Evolutionary conservation across 2,888 invertebrate species (phyloP).

Genomic region (Drosophila borborema): DNA sequence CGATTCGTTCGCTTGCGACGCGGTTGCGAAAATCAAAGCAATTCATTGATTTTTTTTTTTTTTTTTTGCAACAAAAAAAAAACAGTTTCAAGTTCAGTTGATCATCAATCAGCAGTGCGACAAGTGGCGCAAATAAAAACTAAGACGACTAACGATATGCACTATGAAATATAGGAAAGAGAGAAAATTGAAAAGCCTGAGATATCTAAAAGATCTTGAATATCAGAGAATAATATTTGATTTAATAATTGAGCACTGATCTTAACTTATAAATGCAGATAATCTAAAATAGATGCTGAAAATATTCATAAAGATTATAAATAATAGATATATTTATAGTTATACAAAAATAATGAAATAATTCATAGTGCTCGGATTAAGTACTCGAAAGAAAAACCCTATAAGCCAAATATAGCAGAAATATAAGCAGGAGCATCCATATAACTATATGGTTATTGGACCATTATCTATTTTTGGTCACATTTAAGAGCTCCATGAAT

Average conservation of each 20-base stretch:
- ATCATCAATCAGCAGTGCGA: conserved; percentile 71
- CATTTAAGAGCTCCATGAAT: conserved; percentile 8
- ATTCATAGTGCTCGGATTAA: not conserved
- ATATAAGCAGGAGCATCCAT: not conserved
- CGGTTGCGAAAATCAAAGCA: conserved; percentile 44
- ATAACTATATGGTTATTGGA: not conserved
- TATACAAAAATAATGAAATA: not conserved
- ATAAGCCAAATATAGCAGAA: not conserved
- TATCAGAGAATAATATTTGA: not conserved
- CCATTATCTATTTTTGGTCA: conserved; percentile 8
- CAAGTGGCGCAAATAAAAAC: conserved; percentile 39
- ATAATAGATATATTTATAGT: not conserved
- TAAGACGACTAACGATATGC: conserved; percentile 22
- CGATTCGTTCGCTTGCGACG: conserved; percentile 26
- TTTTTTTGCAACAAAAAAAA: conserved; percentile 24
- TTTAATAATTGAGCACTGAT: not conserved
- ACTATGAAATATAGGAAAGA: conserved; percentile 15
- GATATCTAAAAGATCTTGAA: not conserved
- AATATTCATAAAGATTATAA: not conserved
- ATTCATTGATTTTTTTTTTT: conserved; percentile 43
- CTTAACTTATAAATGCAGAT: not conserved
- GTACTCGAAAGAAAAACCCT: not conserved
- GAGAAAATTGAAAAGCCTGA: not conserved
- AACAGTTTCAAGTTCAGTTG: conserved; percentile 71
- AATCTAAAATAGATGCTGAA: no score